These are phyloP conservation scores for Xenus cinereus DNA, from an alignment of 2,113 vertebrate genomes.

Conservation along the genomic window DNA sequence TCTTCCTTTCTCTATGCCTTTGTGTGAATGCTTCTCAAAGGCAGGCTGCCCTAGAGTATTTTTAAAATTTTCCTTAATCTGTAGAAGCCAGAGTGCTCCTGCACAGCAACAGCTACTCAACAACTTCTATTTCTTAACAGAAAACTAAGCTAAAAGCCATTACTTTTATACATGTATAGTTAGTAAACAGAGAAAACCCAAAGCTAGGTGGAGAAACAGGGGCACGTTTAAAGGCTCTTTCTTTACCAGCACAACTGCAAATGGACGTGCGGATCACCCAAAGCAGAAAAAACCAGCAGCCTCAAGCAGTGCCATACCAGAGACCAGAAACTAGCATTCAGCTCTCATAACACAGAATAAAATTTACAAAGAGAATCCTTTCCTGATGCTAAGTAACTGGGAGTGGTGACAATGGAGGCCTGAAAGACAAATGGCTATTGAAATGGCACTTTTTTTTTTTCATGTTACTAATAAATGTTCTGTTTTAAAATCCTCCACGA, in stretches of 20 bases:
- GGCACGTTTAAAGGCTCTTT: background rate
- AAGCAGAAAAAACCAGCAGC: background rate
- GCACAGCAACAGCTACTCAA: background rate
- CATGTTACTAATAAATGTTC: background rate
- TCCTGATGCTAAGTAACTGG: background rate
- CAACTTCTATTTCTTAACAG: background rate
- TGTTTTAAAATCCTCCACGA: background rate
- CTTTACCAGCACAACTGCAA: background rate
- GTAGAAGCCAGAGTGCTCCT: background rate
- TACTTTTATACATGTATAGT: background rate
- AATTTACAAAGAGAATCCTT: background rate
- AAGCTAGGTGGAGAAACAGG: background rate
- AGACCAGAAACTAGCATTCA: background rate
- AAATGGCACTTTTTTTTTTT: background rate
- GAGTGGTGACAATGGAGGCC: background rate
- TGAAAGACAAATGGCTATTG: background rate
- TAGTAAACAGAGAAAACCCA: background rate
- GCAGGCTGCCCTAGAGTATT: background rate
- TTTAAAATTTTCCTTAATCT: background rate
- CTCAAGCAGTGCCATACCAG: background rate
- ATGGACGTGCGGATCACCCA: background rate
- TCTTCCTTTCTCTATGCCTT: background rate
- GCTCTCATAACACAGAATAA: background rate
- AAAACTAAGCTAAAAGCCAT: background rate
- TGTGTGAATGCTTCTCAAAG: background rate